A percentile compares a stretch with the other conserved stretches of the same genome.
Evolutionary conservation across 2,797 vertebrate species (phyloP).

Genomic region (Setipinna tenuifilis): DNA sequence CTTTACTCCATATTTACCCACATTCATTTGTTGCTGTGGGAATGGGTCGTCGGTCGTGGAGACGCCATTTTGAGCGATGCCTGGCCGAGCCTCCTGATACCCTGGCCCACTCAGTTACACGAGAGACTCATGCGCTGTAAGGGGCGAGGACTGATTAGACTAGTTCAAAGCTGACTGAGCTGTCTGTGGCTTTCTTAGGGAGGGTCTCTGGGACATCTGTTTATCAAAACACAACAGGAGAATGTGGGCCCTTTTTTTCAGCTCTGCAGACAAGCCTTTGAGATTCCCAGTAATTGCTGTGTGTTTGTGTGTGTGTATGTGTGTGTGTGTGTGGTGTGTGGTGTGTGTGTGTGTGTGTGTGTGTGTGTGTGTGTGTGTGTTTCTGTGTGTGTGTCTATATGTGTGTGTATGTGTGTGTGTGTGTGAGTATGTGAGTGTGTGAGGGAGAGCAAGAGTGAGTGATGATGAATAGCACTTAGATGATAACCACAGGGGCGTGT

Average conservation of each 20-base stretch:
- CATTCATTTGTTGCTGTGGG: conserved; percentile 14
- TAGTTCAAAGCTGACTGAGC: background rate
- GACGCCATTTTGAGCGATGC: background rate
- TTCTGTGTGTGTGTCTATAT: background rate
- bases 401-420: no score
- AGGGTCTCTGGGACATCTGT: background rate
- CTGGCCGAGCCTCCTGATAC: background rate
- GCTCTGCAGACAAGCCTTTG: background rate
- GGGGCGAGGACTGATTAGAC: no score
- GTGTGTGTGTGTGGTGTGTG: background rate
- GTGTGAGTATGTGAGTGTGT: no score
- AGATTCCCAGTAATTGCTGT: background rate
- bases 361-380: background rate
- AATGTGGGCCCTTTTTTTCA: background rate
- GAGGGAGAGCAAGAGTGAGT: no score
- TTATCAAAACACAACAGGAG: background rate
- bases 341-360: background rate
- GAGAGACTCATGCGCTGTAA: background rate
- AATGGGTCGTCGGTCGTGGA: background rate
- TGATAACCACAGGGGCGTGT: background rate
- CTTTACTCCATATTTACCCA: conserved; percentile 38
- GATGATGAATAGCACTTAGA: background rate
- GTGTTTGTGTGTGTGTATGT: background rate
- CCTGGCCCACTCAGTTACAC: background rate
- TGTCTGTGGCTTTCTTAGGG: conserved; percentile 1